phyloP scores from a whole-genome alignment of 2,113 vertebrate genomes.

The Merops nubicus region DNA sequence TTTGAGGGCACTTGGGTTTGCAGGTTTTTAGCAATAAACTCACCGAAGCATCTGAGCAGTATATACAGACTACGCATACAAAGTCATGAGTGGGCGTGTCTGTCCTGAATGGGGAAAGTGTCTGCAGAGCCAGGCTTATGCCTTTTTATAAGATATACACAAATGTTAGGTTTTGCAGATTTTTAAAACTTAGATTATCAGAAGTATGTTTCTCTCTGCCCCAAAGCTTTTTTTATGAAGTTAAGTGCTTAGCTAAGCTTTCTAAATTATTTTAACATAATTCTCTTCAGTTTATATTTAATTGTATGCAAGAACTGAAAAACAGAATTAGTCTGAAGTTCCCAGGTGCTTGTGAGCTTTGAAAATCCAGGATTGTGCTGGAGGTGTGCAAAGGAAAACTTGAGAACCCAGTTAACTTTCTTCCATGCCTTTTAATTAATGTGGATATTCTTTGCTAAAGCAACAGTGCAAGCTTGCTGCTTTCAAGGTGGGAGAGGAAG shows the following conservation, averaged over 20 bases:
- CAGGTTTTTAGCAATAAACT: background rate
- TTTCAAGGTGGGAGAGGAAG: background rate
- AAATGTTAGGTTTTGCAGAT: fast-evolving
- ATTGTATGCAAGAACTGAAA: background rate
- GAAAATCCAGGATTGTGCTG: background rate
- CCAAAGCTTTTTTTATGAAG: background rate
- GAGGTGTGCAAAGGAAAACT: background rate
- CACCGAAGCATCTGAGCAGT: background rate
- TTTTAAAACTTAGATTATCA: background rate
- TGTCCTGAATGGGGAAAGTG: background rate
- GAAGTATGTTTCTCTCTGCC: background rate
- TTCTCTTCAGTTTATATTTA: background rate
- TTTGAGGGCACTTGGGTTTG: background rate
- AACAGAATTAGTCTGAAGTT: background rate
- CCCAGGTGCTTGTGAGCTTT: background rate
- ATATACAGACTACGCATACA: background rate
- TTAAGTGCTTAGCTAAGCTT: background rate
- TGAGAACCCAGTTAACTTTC: background rate
- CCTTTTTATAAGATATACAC: background rate
- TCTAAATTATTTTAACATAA: background rate
- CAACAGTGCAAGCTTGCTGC: background rate
- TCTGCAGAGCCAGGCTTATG: background rate
- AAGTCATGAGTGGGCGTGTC: background rate
- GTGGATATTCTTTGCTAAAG: background rate
- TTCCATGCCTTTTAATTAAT: background rate